Conservation (phyloP, 2,797 vertebrate genomes). For the Hoplostethus mediterraneus region DNA sequence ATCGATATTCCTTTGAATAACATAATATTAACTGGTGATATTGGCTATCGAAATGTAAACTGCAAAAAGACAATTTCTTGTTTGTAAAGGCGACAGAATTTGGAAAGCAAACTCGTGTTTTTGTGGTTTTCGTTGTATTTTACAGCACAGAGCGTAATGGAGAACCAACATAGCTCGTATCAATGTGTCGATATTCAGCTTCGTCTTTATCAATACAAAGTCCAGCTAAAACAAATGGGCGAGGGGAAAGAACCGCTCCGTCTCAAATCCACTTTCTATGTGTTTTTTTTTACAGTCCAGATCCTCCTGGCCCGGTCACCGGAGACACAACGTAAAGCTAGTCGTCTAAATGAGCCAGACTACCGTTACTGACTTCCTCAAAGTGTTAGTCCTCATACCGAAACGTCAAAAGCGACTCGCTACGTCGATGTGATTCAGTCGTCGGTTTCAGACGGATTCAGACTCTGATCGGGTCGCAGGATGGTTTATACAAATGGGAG, state of each 20-base stretch:
- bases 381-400: slow-evolving; percentile 79
- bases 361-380: slow-evolving; percentile 72
- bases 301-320: slow-evolving; percentile 59
- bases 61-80: slow-evolving; percentile 72
- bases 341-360: slow-evolving; percentile 70
- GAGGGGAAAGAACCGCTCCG: slow-evolving; percentile 50
- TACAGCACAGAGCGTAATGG: slow-evolving; percentile 76
- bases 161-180: slow-evolving; percentile 66
- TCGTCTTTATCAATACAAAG: slow-evolving; percentile 39
- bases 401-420: slow-evolving; percentile 28
- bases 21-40: slow-evolving; percentile 83
- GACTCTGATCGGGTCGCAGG: slow-evolving; percentile 48
- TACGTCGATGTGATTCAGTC: slow-evolving; percentile 29
- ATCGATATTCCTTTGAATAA: slow-evolving; percentile 82
- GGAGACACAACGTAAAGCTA: slow-evolving; percentile 76
- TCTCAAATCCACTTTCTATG: slow-evolving; percentile 66
- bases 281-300: slow-evolving; percentile 66
- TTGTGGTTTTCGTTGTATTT: slow-evolving; percentile 58
- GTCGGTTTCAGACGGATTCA: slow-evolving; percentile 41
- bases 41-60: slow-evolving; percentile 80
- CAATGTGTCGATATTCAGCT: slow-evolving; percentile 47
- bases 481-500: slow-evolving; percentile 58
- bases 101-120: slow-evolving; percentile 70
- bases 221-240: slow-evolving; percentile 48
- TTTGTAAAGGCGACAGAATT: slow-evolving; percentile 70